A percentile compares a stretch with the other conserved stretches of the same genome.
Conservation (phyloP, 35 echinoderm and acorn worm species). For the Eucidaris tribuloides region DNA sequence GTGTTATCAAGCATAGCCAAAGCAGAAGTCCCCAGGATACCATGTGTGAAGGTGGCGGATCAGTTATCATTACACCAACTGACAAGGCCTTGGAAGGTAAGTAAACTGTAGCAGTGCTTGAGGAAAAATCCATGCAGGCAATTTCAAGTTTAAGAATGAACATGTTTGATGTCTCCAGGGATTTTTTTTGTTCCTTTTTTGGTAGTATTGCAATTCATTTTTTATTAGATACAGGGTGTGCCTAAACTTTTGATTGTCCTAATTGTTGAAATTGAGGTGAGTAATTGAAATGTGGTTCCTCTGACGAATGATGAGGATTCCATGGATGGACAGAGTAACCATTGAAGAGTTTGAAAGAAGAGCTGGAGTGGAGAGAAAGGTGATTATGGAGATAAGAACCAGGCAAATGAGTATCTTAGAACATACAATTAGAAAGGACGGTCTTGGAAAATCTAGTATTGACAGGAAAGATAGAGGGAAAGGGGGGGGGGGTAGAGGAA, state of each 20-base stretch:
- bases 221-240: not conserved
- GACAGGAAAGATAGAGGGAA: too few relatives aligned
- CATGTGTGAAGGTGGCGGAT: slow-evolving; percentile 81
- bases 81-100: slow-evolving; percentile 86
- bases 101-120: not conserved
- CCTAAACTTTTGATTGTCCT: not conserved
- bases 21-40: slow-evolving; percentile 34
- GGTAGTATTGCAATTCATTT: not conserved
- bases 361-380: too few relatives aligned
- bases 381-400: too few relatives aligned
- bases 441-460: too few relatives aligned
- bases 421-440: too few relatives aligned
- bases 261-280: not conserved
- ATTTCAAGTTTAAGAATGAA: not conserved
- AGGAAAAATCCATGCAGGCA: not conserved
- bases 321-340: too few relatives aligned
- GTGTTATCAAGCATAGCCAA: slow-evolving; percentile 70
- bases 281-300: too few relatives aligned
- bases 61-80: slow-evolving; percentile 72
- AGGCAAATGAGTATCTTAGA: too few relatives aligned
- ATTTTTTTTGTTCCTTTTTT: not conserved
- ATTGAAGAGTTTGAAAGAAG: too few relatives aligned
- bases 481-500: too few relatives aligned
- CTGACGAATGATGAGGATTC: too few relatives aligned
- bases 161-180: not conserved